phyloP scores from a whole-genome alignment of 1,140 invertebrate species.

The Bactericera cockerelli region DNA sequence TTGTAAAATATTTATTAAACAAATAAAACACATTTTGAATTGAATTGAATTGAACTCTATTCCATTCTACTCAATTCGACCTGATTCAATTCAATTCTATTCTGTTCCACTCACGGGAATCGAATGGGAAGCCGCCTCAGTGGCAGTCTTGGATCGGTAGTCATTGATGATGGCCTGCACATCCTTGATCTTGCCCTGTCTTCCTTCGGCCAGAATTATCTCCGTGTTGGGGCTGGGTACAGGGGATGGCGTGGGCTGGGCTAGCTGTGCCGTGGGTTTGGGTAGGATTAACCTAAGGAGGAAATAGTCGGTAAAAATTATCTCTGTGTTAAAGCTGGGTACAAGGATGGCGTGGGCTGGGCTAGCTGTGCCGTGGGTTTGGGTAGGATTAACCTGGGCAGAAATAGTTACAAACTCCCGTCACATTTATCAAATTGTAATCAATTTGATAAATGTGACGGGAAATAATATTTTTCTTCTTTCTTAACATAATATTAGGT shows the following conservation, averaged over 20 bases:
- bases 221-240: background rate
- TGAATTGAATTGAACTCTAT: no score
- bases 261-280: conserved; percentile 13
- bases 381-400: conserved; percentile 18
- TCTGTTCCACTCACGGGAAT: no score
- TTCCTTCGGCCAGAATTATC: conserved; percentile 32
- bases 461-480: no score
- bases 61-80: no score
- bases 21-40: no score
- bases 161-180: conserved; percentile 69
- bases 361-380: conserved; percentile 14
- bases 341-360: conserved; percentile 1
- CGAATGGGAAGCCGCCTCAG: conserved; percentile 12
- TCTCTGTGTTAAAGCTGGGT: background rate
- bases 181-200: conserved; percentile 58
- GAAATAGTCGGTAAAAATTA: conserved; percentile 22
- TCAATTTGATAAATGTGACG: no score
- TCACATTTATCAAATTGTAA: no score
- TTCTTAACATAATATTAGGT: no score
- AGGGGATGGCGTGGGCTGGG: background rate
- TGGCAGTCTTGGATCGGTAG: conserved; percentile 31
- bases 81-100: no score
- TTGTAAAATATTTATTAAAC: no score
- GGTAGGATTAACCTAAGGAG: conserved; percentile 18
- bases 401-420: no score